phyloP scores from a whole-genome alignment of 2,888 invertebrate genomes.

The Phyto melanocephala region DNA sequence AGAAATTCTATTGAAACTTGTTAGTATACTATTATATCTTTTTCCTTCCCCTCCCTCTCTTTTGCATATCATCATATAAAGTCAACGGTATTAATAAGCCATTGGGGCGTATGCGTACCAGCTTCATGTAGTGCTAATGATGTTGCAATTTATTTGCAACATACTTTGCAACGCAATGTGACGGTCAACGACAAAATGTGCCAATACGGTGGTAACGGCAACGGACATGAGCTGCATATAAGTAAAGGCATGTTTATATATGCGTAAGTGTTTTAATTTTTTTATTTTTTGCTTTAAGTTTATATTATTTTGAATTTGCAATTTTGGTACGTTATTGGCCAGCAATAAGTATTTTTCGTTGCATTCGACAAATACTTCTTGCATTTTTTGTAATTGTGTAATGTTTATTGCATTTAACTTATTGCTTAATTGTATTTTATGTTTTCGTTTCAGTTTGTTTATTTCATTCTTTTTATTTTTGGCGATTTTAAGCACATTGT shows the following conservation, averaged over 20 bases:
- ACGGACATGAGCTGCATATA: constrained; percentile 74
- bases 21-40: background rate
- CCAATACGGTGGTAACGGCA: constrained; percentile 72
- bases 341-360: constrained; percentile 4
- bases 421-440: background rate
- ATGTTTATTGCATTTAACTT: background rate
- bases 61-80: constrained; percentile 12
- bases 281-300: background rate
- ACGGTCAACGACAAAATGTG: constrained; percentile 80
- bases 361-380: constrained; percentile 2
- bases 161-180: constrained; percentile 77
- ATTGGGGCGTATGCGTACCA: constrained; percentile 84
- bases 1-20: background rate
- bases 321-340: constrained; percentile 29
- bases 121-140: constrained; percentile 81
- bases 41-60: background rate
- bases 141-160: constrained; percentile 78
- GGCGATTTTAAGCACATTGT: constrained; percentile 79
- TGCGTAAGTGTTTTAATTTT: constrained; percentile 76
- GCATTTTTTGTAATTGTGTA: constrained; percentile 1
- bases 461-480: constrained; percentile 79
- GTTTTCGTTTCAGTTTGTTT: constrained; percentile 78
- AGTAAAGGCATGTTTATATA: constrained; percentile 74
- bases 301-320: constrained; percentile 2
- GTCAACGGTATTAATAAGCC: constrained; percentile 73